phyloP scores from a whole-genome alignment of 1,140 invertebrate genomes.

The Pomacea maculata region DNA sequence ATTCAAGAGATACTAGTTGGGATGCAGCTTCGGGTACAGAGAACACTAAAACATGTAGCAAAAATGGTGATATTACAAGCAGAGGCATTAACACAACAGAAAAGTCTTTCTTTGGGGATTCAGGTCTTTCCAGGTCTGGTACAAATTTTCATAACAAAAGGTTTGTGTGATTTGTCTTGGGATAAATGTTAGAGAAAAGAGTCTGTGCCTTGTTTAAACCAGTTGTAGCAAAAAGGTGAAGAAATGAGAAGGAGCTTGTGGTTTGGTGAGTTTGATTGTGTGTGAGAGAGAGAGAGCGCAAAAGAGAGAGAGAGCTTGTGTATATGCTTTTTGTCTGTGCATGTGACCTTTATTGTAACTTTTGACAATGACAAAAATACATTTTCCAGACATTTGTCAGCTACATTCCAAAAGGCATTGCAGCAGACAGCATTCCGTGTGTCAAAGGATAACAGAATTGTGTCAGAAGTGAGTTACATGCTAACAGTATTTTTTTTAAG shows the following conservation, averaged over 20 bases:
- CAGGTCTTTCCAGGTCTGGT: background rate
- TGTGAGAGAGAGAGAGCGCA: background rate
- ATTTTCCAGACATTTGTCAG: conserved; percentile 63
- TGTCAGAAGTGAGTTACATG: conserved; percentile 58
- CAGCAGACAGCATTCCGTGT: conserved; percentile 58
- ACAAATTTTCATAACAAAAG: background rate
- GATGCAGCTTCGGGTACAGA: background rate
- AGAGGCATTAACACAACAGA: background rate
- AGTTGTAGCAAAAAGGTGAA: too few species aligned
- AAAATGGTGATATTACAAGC: background rate
- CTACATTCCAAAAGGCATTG: conserved; percentile 69
- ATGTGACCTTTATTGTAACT: conserved; percentile 16
- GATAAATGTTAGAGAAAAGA: too few species aligned
- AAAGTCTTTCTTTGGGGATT: background rate
- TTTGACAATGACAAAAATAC: background rate
- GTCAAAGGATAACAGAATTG: conserved; percentile 62
- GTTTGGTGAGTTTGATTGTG: background rate
- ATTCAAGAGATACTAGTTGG: too few species aligned
- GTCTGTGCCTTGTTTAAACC: too few species aligned
- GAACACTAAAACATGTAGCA: too few species aligned
- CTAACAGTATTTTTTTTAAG: background rate
- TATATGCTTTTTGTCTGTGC: background rate
- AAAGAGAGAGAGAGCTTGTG: background rate
- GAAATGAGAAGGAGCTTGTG: background rate
- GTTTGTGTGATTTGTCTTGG: background rate